Percentiles rank a stretch among this genome's conserved stretches.
Evolutionary conservation across 1,140 invertebrate genomes (phyloP).

Genomic region (Danaus melanippus): DNA sequence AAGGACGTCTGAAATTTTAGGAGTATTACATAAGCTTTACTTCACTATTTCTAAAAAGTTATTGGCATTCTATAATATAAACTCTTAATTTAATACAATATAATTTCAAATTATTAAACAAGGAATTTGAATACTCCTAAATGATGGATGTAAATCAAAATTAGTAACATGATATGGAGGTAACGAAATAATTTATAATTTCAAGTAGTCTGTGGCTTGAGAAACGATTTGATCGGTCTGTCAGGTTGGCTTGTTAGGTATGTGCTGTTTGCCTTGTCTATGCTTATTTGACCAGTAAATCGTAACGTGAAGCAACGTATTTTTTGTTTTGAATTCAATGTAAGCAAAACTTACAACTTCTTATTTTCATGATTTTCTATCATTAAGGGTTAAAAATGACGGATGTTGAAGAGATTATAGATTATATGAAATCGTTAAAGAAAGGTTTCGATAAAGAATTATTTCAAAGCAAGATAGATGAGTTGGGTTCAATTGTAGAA

Average conservation of each 20-base stretch:
- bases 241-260: too few species aligned
- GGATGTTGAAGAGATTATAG: conserved; percentile 57
- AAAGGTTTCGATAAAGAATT: conserved; percentile 62
- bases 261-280: too few species aligned
- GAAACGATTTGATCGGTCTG: too few species aligned
- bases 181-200: too few species aligned
- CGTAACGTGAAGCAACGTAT: conserved; percentile 19
- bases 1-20: too few species aligned
- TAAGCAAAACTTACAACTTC: conserved; percentile 4
- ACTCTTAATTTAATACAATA: not conserved
- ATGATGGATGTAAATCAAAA: too few species aligned
- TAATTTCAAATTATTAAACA: not conserved
- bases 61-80: not conserved
- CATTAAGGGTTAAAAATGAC: conserved; percentile 29
- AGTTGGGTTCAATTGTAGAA: conserved; percentile 42
- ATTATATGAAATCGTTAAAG: conserved; percentile 57
- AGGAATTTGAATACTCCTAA: not conserved
- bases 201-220: too few species aligned
- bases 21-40: too few species aligned
- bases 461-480: conserved; percentile 54
- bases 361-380: conserved; percentile 6
- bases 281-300: too few species aligned
- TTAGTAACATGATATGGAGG: too few species aligned
- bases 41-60: too few species aligned
- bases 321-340: conserved; percentile 29